Evolutionary conservation across 2,797 vertebrate species (phyloP).

Genomic region (Takifugu ocellatus): DNA sequence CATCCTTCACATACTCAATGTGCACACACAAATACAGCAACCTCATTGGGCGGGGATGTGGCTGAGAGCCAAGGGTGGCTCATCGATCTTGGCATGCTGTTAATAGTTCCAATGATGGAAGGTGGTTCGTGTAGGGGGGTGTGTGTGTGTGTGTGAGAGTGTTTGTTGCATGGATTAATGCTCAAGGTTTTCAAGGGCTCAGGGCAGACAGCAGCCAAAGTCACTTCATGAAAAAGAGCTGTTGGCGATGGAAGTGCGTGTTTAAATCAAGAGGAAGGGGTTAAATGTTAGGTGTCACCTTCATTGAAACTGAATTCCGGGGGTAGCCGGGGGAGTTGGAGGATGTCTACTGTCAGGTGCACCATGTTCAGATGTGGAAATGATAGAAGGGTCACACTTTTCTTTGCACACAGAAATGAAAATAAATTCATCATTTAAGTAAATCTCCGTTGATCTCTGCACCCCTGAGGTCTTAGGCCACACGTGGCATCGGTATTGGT

Average conservation of each 20-base stretch:
- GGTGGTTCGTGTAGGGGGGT: conserved; percentile 19
- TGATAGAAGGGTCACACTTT: background rate
- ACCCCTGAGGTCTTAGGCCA: too few relatives aligned
- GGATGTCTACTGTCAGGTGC: background rate
- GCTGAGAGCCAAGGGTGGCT: conserved; percentile 39
- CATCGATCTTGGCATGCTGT: conserved; percentile 59
- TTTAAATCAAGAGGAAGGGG: conserved; percentile 50
- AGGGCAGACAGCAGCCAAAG: conserved; percentile 50
- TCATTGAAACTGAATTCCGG: conserved; percentile 33
- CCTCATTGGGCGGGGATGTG: conserved; percentile 9
- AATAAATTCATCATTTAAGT: too few relatives aligned
- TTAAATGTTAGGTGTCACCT: conserved; percentile 58
- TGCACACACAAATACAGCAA: background rate
- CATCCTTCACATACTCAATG: background rate
- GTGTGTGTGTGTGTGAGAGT: background rate
- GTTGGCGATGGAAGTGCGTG: conserved; percentile 13
- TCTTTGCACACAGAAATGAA: too few relatives aligned
- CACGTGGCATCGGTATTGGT: too few relatives aligned
- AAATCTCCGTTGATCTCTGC: too few relatives aligned
- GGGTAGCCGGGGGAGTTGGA: background rate
- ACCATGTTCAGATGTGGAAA: background rate
- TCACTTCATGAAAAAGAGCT: conserved; percentile 56
- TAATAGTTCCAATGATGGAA: conserved; percentile 69
- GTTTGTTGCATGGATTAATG: conserved; percentile 42
- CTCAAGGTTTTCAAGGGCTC: conserved; percentile 42